phyloP scores from a whole-genome alignment of 1,140 invertebrate species.

The Oncopeltus fasciatus region DNA sequence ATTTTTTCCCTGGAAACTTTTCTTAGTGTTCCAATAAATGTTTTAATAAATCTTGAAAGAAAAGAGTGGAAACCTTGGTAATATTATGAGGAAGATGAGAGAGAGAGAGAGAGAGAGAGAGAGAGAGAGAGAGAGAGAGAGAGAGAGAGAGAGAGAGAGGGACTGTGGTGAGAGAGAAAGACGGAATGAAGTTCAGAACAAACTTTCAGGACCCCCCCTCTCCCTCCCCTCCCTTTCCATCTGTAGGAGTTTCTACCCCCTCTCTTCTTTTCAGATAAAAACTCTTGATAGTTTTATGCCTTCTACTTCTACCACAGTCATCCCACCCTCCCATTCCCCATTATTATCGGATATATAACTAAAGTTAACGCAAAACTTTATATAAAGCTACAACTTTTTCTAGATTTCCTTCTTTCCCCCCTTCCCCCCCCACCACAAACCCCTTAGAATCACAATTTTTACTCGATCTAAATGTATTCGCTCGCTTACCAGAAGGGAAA shows the following conservation, averaged over 20 bases:
- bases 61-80: not conserved
- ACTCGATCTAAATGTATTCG: too few species aligned
- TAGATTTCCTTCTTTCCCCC: too few species aligned
- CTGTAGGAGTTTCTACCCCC: too few species aligned
- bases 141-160: slow-evolving; percentile 11
- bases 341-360: not conserved
- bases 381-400: too few species aligned
- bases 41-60: not conserved
- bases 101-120: not conserved
- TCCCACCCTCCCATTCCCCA: not conserved
- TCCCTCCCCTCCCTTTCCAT: too few species aligned
- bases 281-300: not conserved
- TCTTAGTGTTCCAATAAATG: not conserved
- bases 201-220: too few species aligned
- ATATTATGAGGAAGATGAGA: not conserved
- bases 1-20: not conserved
- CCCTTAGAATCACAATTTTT: too few species aligned
- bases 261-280: too few species aligned
- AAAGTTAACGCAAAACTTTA: not conserved
- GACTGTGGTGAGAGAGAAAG: slow-evolving; percentile 6
- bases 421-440: too few species aligned
- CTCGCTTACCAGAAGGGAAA: too few species aligned
- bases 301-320: not conserved
- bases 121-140: slow-evolving; percentile 12
- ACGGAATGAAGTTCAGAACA: too few species aligned